Evolutionary conservation across 2,113 vertebrate genomes (phyloP).

Genomic region (Pluvialis apricaria): DNA sequence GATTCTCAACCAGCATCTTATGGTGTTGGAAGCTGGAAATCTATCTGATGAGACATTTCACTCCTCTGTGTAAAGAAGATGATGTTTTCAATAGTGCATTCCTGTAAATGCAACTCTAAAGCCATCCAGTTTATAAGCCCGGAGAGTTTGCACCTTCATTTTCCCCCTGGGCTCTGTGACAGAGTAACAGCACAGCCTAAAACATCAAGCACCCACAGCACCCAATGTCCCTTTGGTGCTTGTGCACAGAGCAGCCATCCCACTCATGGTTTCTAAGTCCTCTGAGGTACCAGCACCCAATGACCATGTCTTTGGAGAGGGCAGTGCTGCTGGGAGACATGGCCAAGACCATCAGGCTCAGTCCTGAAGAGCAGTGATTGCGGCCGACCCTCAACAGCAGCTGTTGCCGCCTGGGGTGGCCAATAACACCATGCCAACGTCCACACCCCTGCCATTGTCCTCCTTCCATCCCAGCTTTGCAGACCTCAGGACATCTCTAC

Average conservation of each 20-base stretch:
- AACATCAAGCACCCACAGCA: accelerated
- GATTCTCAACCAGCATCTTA: not conserved
- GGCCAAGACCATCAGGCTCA: not conserved
- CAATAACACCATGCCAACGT: accelerated
- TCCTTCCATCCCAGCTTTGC: not conserved
- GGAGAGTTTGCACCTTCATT: not conserved
- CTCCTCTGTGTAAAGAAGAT: not conserved
- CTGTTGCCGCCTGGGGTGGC: accelerated
- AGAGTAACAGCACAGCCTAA: not conserved
- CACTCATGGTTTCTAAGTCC: not conserved
- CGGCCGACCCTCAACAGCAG: accelerated
- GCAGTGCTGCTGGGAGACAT: not conserved
- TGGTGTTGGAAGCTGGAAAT: not conserved
- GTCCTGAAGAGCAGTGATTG: accelerated
- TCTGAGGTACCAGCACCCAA: not conserved
- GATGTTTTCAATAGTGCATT: not conserved
- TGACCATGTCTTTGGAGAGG: not conserved
- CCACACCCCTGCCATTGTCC: accelerated
- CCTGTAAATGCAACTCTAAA: not conserved
- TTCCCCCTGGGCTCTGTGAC: accelerated
- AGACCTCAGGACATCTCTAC: not conserved
- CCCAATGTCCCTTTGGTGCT: not conserved
- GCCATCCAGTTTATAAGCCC: accelerated
- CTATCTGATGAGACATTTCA: not conserved
- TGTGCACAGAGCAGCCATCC: not conserved